A percentile compares a stretch with the other conserved stretches of the same genome.
phyloP scores from a whole-genome alignment of 2,888 invertebrate species.

The Dilophus febrilis region DNA sequence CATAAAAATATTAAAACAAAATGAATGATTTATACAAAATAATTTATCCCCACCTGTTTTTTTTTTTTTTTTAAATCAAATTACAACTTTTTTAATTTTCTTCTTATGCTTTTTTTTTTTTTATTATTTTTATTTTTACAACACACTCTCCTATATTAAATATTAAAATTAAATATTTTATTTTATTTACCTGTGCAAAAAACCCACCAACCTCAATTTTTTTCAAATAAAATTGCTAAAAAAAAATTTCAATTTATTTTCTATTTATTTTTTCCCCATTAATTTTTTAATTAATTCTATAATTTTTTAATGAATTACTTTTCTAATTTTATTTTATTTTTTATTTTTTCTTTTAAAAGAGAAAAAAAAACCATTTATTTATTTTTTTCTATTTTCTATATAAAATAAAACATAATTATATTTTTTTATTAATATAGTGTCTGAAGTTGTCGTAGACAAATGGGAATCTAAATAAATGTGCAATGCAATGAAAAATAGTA shows the following conservation, averaged over 20 bases:
- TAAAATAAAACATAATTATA: not conserved
- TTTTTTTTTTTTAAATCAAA: no score
- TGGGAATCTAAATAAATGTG: conserved; percentile 28
- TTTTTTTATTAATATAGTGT: conserved; percentile 45
- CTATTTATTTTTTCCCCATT: not conserved
- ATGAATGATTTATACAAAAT: no score
- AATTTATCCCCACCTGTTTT: no score
- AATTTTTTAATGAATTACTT: not conserved
- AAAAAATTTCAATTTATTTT: not conserved
- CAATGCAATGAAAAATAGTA: no score
- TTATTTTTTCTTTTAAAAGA: conserved; percentile 2
- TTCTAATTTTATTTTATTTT: conserved; percentile 1
- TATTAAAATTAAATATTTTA: no score
- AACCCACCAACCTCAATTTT: no score
- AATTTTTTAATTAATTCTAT: conserved; percentile 1
- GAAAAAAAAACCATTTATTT: no score
- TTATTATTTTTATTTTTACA: not conserved
- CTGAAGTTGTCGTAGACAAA: conserved; percentile 53
- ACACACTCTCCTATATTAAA: not conserved
- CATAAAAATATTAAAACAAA: no score
- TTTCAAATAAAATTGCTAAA: not conserved
- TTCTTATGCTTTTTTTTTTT: not conserved
- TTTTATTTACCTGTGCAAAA: no score
- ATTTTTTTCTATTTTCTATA: no score
- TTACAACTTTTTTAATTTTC: not conserved